Conservation (phyloP, 2,113 vertebrate species). For the Paracanthobrama guichenoti region DNA sequence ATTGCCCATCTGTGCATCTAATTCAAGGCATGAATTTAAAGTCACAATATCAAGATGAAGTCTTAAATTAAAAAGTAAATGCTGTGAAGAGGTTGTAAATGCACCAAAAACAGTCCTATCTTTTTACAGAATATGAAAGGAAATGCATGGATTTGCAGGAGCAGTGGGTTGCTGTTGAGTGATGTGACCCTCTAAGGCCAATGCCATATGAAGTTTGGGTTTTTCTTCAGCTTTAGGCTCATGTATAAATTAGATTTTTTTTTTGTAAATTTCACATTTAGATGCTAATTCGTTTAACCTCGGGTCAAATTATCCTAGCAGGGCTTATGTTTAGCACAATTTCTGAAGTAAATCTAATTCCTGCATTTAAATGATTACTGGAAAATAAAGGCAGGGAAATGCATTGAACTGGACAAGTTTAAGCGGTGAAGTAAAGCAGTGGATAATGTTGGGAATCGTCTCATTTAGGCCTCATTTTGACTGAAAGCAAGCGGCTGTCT, state of each 20-base stretch:
- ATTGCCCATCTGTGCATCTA: background rate
- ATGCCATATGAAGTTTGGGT: background rate
- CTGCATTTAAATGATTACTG: conserved; percentile 62
- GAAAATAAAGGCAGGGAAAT: conserved; percentile 59
- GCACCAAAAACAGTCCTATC: background rate
- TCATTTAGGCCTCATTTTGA: conserved; percentile 58
- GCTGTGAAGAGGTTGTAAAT: background rate
- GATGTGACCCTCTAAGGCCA: background rate
- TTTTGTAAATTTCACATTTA: conserved; percentile 68
- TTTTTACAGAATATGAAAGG: background rate
- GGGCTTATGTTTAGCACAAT: conserved; percentile 62
- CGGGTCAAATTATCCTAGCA: conserved; percentile 64
- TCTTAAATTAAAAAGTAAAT: background rate
- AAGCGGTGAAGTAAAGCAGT: conserved; percentile 56
- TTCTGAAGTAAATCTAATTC: conserved; percentile 69
- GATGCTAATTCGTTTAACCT: conserved; percentile 74
- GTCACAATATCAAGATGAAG: background rate
- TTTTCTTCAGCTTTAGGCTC: conserved; percentile 60
- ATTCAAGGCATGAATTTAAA: background rate
- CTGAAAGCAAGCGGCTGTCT: conserved; percentile 40
- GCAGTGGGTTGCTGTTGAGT: background rate
- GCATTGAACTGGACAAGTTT: conserved; percentile 62
- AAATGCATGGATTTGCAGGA: background rate
- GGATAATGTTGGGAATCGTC: conserved; percentile 61
- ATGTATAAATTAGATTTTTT: conserved; percentile 58